A percentile compares a stretch with the other conserved stretches of the same genome.
Evolutionary conservation across 2,113 vertebrate genomes (phyloP).

Genomic region (Prionailurus bengalensis): DNA sequence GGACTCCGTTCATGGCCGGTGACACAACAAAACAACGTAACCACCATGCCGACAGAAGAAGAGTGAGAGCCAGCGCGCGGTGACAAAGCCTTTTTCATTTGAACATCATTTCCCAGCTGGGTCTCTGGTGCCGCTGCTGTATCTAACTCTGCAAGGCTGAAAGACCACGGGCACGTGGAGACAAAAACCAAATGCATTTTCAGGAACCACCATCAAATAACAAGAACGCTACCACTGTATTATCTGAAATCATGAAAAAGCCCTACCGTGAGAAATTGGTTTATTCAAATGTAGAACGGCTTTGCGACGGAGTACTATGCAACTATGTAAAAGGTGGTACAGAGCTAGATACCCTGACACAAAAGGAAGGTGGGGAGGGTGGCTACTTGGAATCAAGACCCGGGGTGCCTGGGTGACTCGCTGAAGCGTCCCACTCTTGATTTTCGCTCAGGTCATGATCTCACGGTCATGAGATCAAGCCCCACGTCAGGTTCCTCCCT

Average conservation of each 20-base stretch:
- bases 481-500: too few species aligned
- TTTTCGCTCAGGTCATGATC: too few species aligned
- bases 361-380: not conserved
- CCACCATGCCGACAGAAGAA: conserved; percentile 23
- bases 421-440: too few species aligned
- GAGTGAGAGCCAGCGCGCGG: not conserved
- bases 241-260: not conserved
- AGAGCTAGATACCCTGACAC: not conserved
- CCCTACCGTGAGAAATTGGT: not conserved
- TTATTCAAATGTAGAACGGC: not conserved
- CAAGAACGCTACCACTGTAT: not conserved
- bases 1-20: not conserved
- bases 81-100: conserved; percentile 65
- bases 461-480: too few species aligned
- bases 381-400: not conserved
- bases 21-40: not conserved
- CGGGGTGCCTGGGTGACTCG: too few species aligned
- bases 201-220: conserved; percentile 74
- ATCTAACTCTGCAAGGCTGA: conserved; percentile 30
- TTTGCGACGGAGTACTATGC: not conserved
- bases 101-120: conserved; percentile 60
- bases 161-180: conserved; percentile 29
- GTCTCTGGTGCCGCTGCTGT: not conserved
- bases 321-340: not conserved
- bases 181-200: conserved; percentile 58